Conservation (phyloP, 2,888 invertebrate genomes). For the Metopia argyrocephala region DNA sequence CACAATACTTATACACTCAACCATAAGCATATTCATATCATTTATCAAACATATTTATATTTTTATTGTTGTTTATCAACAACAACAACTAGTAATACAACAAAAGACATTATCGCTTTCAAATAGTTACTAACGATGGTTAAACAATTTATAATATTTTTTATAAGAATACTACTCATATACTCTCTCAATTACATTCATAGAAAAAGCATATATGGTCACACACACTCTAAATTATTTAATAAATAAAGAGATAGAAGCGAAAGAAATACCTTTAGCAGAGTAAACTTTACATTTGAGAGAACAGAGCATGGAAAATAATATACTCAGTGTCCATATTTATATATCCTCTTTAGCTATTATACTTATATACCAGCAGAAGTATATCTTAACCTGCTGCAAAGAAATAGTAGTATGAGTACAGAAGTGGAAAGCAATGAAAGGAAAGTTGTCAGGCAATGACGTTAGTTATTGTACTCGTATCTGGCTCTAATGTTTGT, state of each 20-base stretch:
- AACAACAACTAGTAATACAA: background rate
- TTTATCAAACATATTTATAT: constrained; percentile 70
- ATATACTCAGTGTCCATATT: constrained; percentile 25
- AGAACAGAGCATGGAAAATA: background rate
- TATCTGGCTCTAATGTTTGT: constrained; percentile 22
- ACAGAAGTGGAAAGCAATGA: no score
- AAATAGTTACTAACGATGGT: constrained; percentile 25
- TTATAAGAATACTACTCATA: no score
- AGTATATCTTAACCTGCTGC: no score
- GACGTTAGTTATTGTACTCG: background rate
- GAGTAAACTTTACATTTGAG: background rate
- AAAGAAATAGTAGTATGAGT: no score
- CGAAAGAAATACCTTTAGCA: constrained; percentile 57
- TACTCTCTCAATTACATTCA: no score
- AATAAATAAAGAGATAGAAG: no score
- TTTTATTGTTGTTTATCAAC: constrained; percentile 30
- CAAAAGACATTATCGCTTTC: constrained; percentile 28
- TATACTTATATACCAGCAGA: no score
- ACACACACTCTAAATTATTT: no score
- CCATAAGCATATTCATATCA: no score
- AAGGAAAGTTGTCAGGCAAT: background rate
- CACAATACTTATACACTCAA: background rate
- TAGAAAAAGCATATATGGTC: no score
- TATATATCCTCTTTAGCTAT: background rate
- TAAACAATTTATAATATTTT: constrained; percentile 44